Percentiles rank a stretch among this genome's conserved stretches.
These are phyloP conservation scores for Fringilla coelebs DNA, from an alignment of 2,797 vertebrate genomes.

Conservation along the genomic window DNA sequence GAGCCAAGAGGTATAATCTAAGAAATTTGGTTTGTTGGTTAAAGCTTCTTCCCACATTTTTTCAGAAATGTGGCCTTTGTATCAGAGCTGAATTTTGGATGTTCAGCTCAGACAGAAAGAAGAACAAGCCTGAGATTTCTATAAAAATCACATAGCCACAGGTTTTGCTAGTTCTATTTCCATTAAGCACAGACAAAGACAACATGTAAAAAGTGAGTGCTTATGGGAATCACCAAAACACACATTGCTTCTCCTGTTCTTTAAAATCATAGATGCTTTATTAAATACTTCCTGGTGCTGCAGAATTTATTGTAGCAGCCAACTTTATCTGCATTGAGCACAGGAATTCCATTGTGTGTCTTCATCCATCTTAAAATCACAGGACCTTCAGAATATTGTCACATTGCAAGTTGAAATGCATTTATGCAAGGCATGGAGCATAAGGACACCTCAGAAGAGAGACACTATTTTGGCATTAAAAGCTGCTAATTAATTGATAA, in stretches of 20 bases:
- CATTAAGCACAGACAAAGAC: not conserved
- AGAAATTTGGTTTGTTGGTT: fast-evolving
- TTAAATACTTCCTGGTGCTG: not conserved
- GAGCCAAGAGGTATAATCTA: not conserved
- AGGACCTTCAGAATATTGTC: not conserved
- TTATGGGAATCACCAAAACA: not conserved
- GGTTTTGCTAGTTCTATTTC: not conserved
- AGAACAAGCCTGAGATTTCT: not conserved
- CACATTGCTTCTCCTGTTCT: not conserved
- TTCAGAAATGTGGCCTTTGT: not conserved
- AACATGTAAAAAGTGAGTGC: not conserved
- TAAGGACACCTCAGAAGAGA: not conserved
- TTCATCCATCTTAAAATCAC: not conserved
- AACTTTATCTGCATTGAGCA: not conserved
- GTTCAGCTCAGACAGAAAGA: not conserved
- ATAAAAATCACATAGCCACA: not conserved
- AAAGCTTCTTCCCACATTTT: not conserved
- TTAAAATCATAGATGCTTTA: not conserved
- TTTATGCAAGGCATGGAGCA: not conserved
- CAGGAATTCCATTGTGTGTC: not conserved
- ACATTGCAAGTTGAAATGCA: not conserved
- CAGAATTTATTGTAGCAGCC: not conserved
- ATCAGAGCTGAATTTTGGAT: not conserved
- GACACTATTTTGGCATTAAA: not conserved
- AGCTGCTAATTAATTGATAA: not conserved